Conservation (phyloP, 2,797 vertebrate species). For the Megalops cyprinoides region DNA sequence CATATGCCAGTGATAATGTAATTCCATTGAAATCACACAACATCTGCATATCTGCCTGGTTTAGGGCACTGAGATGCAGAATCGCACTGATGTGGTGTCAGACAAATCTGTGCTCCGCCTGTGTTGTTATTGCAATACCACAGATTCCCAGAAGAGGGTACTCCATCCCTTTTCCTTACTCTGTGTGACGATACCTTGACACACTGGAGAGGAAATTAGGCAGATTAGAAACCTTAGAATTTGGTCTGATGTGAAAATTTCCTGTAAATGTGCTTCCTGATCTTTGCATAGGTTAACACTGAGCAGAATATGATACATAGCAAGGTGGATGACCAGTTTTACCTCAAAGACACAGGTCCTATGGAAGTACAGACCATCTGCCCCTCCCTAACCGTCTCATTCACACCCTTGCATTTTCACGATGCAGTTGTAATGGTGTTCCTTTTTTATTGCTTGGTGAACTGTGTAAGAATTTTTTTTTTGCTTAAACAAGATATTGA, state of each 20-base stretch:
- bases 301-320: constrained; percentile 38
- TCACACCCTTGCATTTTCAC: no score
- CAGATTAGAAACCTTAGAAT: constrained; percentile 52
- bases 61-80: not conserved
- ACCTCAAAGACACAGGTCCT: constrained; percentile 37
- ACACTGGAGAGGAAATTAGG: not conserved
- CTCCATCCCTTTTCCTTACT: not conserved
- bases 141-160: constrained; percentile 57
- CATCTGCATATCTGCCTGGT: not conserved
- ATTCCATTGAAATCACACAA: no score
- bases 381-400: no score
- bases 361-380: constrained; percentile 32
- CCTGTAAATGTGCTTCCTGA: constrained; percentile 50
- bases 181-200: constrained; percentile 29
- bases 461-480: no score
- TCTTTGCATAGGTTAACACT: constrained; percentile 45
- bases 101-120: not conserved
- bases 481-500: no score
- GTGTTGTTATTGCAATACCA: constrained; percentile 28
- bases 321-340: constrained; percentile 47
- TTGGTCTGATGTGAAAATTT: constrained; percentile 31
- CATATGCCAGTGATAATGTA: not conserved
- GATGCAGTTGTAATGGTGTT: no score
- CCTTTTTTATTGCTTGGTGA: no score
- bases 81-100: not conserved